Evolutionary conservation across 2,888 invertebrate species (phyloP).

Genomic region (Megaustenia siamemsis): DNA sequence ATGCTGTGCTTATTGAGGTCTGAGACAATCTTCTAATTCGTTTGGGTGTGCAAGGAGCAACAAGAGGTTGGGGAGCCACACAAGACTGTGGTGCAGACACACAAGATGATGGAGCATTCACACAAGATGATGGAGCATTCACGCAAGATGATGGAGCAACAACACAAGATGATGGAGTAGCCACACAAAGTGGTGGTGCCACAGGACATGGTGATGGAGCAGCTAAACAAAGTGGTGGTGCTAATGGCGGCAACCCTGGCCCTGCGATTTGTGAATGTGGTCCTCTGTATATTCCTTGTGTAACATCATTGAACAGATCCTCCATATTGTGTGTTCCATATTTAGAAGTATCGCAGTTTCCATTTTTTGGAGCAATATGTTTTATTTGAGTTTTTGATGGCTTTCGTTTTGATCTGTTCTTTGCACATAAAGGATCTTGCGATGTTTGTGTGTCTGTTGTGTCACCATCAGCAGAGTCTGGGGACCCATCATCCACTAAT

Average conservation of each 20-base stretch:
- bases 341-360: constrained; percentile 47
- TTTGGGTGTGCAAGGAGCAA: constrained; percentile 24
- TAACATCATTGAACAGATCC: constrained; percentile 53
- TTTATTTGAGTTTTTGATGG: constrained; percentile 60
- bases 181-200: not conserved
- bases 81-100: not conserved
- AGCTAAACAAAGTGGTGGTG: not conserved
- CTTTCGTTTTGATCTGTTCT: constrained; percentile 57
- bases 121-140: not conserved
- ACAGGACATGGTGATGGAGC: not conserved
- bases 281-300: constrained; percentile 48
- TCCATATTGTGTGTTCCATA: constrained; percentile 52
- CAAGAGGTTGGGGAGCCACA: not conserved
- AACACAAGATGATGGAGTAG: not conserved
- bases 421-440: constrained; percentile 38
- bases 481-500: constrained; percentile 45
- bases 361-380: constrained; percentile 55
- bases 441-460: constrained; percentile 50
- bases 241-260: not conserved
- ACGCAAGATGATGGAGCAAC: not conserved
- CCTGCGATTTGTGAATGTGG: constrained; percentile 5
- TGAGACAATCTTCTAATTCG: constrained; percentile 41
- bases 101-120: not conserved
- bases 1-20: constrained; percentile 16
- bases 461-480: constrained; percentile 53